Conservation (phyloP, 2,113 vertebrate genomes). For the Merops nubicus region DNA sequence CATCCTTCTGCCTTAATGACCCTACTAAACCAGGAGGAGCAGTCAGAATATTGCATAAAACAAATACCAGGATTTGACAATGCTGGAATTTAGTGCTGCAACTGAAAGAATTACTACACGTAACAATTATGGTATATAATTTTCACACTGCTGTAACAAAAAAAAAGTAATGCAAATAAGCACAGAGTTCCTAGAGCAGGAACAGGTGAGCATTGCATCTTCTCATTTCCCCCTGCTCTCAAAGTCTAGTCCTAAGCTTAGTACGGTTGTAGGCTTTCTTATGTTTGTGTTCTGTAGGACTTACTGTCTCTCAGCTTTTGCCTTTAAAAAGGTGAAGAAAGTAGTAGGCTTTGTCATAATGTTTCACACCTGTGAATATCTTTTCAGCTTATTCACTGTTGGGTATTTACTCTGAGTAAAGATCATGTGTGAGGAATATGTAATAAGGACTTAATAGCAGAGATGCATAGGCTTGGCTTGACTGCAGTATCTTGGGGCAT, state of each 20-base stretch:
- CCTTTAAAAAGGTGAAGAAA: background rate
- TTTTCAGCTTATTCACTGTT: background rate
- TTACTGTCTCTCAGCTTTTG: background rate
- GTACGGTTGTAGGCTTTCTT: background rate
- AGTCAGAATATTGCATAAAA: background rate
- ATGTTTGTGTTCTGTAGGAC: background rate
- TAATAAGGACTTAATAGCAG: background rate
- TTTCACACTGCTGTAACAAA: background rate
- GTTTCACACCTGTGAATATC: background rate
- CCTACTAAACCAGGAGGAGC: background rate
- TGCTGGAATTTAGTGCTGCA: background rate
- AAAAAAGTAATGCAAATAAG: background rate
- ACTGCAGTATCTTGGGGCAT: background rate
- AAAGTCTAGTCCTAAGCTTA: background rate
- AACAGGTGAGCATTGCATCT: background rate
- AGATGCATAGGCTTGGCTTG: background rate
- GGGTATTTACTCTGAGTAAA: background rate
- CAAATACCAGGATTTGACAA: background rate
- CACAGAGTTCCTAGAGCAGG: background rate
- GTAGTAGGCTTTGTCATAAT: background rate
- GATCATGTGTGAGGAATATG: background rate
- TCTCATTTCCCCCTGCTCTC: background rate
- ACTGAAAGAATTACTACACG: background rate
- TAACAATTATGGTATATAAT: background rate
- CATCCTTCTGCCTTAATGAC: background rate